These are phyloP conservation scores for Hemicrepidius hirtus DNA, from an alignment of 2,888 invertebrate species.

Conservation along the genomic window DNA sequence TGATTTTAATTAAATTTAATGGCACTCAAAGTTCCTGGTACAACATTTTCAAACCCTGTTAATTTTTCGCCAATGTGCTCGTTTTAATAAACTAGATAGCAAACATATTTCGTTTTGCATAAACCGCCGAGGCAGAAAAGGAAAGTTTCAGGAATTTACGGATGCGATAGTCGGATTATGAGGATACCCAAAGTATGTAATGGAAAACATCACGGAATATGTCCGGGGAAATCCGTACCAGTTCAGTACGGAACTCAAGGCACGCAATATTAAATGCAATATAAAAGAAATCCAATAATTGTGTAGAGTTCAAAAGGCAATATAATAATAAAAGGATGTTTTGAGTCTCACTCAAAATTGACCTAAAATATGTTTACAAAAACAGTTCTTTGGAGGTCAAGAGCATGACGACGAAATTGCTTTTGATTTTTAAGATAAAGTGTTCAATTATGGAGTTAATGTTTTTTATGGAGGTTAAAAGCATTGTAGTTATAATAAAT, in stretches of 20 bases:
- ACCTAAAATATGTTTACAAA: too few relatives aligned
- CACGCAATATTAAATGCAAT: conserved; percentile 23
- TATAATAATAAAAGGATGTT: neutral
- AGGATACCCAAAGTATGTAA: conserved; percentile 35
- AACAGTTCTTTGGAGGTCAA: too few relatives aligned
- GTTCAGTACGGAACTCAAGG: conserved; percentile 20
- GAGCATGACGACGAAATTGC: too few relatives aligned
- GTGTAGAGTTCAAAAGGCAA: neutral
- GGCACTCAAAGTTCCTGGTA: too few relatives aligned
- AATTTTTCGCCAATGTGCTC: too few relatives aligned
- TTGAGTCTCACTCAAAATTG: neutral
- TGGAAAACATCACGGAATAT: conserved; percentile 47
- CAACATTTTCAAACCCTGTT: too few relatives aligned
- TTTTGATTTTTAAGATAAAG: too few relatives aligned
- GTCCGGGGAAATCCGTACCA: conserved; percentile 45
- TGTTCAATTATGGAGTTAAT: too few relatives aligned
- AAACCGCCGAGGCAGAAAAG: conserved; percentile 8
- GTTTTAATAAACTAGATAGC: too few relatives aligned
- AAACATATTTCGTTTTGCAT: conserved; percentile 1
- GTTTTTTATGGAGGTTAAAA: too few relatives aligned
- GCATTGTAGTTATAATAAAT: too few relatives aligned
- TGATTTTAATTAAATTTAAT: too few relatives aligned
- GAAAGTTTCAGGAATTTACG: conserved; percentile 22
- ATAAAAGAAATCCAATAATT: conserved; percentile 26
- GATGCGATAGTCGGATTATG: conserved; percentile 22